Conservation (phyloP, 2,888 invertebrate genomes). For the Slavum lentiscoides region DNA sequence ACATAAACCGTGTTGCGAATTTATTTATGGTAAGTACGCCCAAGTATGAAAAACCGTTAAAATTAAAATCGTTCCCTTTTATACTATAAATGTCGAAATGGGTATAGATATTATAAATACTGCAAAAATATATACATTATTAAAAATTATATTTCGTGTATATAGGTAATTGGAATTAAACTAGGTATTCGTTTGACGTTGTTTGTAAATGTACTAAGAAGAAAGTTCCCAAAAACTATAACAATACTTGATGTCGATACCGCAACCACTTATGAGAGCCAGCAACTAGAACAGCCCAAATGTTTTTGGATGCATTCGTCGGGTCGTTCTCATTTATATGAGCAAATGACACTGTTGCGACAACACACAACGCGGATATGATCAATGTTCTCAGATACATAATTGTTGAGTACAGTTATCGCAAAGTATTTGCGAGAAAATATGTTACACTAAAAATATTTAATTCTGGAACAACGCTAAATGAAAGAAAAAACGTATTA, state of each 20-base stretch:
- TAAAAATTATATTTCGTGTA: too few species aligned
- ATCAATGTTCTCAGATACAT: conserved; percentile 8
- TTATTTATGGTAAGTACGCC: too few species aligned
- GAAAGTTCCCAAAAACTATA: not conserved
- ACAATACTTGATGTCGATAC: conserved; percentile 66
- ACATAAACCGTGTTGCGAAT: too few species aligned
- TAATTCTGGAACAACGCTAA: not conserved
- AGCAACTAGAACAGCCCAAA: conserved; percentile 66
- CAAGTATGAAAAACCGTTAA: too few species aligned
- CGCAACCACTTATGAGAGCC: conserved; percentile 65
- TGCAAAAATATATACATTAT: too few species aligned
- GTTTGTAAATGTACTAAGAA: too few species aligned
- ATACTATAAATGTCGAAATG: too few species aligned
- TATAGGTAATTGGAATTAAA: too few species aligned
- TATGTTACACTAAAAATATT: not conserved
- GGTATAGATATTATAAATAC: too few species aligned
- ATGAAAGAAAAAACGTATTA: not conserved
- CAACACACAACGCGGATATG: not conserved
- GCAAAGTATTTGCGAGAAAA: not conserved
- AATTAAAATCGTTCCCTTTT: not conserved
- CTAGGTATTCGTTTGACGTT: too few species aligned
- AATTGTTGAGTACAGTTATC: not conserved
- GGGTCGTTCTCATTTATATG: not conserved
- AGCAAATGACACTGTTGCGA: not conserved
- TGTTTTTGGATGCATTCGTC: conserved; percentile 56